A percentile compares a stretch with the other conserved stretches of the same genome.
phyloP scores from a whole-genome alignment of 2,888 invertebrate species.

The Hydrotaea diabolus region DNA sequence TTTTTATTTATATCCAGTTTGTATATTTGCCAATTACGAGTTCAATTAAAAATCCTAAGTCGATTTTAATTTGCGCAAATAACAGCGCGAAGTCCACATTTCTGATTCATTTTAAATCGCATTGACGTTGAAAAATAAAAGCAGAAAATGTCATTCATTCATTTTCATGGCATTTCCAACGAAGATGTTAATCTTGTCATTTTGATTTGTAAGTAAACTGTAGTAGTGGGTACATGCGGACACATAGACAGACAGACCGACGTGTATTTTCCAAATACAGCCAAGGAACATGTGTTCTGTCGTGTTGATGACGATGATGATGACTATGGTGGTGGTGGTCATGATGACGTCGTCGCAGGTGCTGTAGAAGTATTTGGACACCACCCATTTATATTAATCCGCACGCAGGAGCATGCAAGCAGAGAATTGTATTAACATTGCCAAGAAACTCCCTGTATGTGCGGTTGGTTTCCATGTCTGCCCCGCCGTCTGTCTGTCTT shows the following conservation, averaged over 20 bases:
- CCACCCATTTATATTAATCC: neutral
- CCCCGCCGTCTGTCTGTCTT: neutral
- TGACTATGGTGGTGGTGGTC: neutral
- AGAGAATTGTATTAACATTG: neutral
- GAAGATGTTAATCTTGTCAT: slow-evolving; percentile 19
- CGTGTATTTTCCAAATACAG: neutral
- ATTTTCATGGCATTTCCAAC: slow-evolving; percentile 6
- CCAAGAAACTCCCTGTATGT: neutral
- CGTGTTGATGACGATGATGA: neutral
- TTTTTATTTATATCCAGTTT: too few species aligned
- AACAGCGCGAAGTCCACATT: too few species aligned
- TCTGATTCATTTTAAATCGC: neutral
- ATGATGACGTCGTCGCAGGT: neutral
- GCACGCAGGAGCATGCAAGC: too few species aligned
- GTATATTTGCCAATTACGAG: neutral
- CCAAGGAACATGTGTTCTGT: neutral
- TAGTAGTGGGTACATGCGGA: neutral
- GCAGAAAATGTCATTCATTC: neutral
- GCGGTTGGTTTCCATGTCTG: neutral
- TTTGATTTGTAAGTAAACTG: neutral
- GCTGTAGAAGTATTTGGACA: neutral
- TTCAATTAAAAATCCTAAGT: neutral
- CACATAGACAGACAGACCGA: neutral
- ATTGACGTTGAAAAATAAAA: neutral
- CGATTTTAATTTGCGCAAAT: too few species aligned